These are phyloP conservation scores for Hemiprocne comata DNA, from an alignment of 2,113 vertebrate genomes.

Conservation along the genomic window DNA sequence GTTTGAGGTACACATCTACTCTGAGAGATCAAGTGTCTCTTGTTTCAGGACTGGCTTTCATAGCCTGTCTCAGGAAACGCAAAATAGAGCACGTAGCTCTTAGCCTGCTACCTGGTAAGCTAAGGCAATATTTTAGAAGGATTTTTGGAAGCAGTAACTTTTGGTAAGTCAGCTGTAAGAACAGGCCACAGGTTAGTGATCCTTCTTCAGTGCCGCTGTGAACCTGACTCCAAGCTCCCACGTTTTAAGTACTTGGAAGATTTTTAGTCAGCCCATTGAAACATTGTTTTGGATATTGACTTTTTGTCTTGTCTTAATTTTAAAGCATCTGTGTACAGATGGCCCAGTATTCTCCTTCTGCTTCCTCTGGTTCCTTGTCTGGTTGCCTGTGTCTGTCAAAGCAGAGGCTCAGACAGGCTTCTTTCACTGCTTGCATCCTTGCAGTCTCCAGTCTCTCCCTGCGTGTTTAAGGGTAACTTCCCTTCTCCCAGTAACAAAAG, in stretches of 20 bases:
- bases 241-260: not conserved
- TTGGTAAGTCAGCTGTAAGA: not conserved
- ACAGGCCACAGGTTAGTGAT: not conserved
- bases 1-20: not conserved
- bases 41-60: not conserved
- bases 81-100: not conserved
- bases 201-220: not conserved
- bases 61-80: not conserved
- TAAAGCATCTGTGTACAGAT: not conserved
- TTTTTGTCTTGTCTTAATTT: not conserved
- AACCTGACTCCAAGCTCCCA: not conserved
- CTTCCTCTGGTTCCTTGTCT: not conserved
- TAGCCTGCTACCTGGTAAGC: not conserved
- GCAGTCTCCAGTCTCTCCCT: not conserved
- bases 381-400: rapidly evolving
- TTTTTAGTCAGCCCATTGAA: not conserved
- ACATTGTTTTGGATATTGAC: not conserved
- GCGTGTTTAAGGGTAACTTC: not conserved
- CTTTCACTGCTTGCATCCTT: not conserved
- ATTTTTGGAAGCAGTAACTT: not conserved
- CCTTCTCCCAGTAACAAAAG: not conserved
- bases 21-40: not conserved
- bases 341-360: not conserved
- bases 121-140: not conserved
- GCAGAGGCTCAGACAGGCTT: not conserved